Base-by-base conservation (phyloP, 2,113 vertebrate genomes). In the Polypterus bichir region DNA sequence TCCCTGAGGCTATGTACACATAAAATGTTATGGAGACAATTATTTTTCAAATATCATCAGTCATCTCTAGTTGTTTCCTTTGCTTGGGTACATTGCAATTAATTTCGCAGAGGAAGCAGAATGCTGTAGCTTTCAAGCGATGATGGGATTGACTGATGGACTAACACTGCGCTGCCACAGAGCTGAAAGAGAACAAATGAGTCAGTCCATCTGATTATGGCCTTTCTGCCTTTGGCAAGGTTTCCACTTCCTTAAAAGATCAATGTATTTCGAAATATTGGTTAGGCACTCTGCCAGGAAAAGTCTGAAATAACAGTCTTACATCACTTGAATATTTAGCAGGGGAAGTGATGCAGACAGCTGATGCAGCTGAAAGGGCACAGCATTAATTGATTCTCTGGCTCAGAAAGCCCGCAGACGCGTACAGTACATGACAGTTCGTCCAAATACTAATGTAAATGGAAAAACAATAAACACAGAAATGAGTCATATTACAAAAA, bases 321-420 rank as follows among this genome's bases (percentile, higher is more conserved):
- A 75, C 59, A 60, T 73, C 78, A 78, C 70, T 69, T 68, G 59
- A 67, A 67, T 69, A 81, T 78, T 76, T 83, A 76, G 69, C 70
- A 61, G 78, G 77, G 81, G 63, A 83, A 79, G 73, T 67, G 52
- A 54, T 66, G 77, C 76, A 82, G 85, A 88, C 75, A 59, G 71
- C 0, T 65, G 75, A 73, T 74, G 70, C 47, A 70, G 67, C 64
- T 68, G 64, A 66, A 58, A 74, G 67, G 67, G 64, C 60, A 74
- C 71, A 71, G 70, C 48, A 68, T 76, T 73, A 76, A 81, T 74
- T 49, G 74, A 76, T 75, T 72, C 6, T 73, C 70, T 78, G 79
- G 76, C 76, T 77, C 73, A 64, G 63, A 77, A 63, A 62, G 59
- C 48, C 56, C 4, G 47, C 54, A 70, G 67, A 72, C 69, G 71